Evolutionary conservation across 2,797 vertebrate genomes (phyloP), one percentile per base, ranked within the genome.

Genomic region (Halcyon smyrnensis): DNA sequence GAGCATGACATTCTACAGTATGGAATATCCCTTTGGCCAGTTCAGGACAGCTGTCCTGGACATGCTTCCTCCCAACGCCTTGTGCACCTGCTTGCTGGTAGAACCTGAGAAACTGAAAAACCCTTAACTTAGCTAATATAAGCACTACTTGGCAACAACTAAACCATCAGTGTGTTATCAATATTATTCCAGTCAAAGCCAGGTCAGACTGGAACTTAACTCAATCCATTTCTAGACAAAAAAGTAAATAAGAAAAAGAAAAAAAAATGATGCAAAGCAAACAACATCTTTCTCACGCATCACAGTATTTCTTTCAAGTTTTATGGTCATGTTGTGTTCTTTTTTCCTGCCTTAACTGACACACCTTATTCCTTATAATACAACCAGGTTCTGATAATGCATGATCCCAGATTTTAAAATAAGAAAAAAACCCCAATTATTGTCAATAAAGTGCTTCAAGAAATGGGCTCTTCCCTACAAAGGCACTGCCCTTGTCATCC

Each of bases 381-480:
- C 9, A 48, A 45, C 7, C 13, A 88, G 12, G 12, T 75, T 93
- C 54, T 54, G 28, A 87, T 63, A 86, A 45, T 84, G 1, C 36
- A 14, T n/a, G 15, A 94, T 46, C 12, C 8, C 7, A 83, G 53
- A 71, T 68, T 86, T 87, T 53, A 76, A 95, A 95, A 63, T 37
- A 82, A 74, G 46, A 65, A 79, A 84, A 32, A 92, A 37, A 37
- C 37, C 37, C 37, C 23, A 82, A 53, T 57, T 77, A 11, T 71
- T 1, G 0, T 30, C 20, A 70, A 76, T 5, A 17, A 46, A 65
- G 13, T 5, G 2, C 30, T 90, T 91, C 48, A 84, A 60, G n/a
- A 60, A 73, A 32, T 6, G 7, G 2, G 0, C 48, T 88, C 19
- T 69, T 82, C 39, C 32, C 82, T 14, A 81, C 6, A 67, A 89